Percentiles rank a stretch among this genome's conserved stretches.
These are phyloP conservation scores for Amazona guildingii DNA, from an alignment of 2,113 vertebrate genomes.

Conservation along the genomic window DNA sequence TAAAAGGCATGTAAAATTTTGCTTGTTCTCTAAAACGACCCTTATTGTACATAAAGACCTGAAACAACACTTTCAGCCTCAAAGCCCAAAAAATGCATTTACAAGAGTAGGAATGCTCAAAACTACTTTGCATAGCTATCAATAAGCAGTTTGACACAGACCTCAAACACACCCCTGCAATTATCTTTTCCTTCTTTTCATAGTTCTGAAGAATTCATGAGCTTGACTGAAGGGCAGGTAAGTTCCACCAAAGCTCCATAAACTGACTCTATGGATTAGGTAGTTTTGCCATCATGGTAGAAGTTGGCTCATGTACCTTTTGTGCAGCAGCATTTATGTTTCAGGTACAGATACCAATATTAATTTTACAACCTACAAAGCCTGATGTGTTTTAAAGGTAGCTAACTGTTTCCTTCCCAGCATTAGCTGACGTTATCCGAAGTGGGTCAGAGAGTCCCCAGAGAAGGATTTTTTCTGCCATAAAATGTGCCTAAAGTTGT, in stretches of 20 bases:
- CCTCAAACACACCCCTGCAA: not conserved
- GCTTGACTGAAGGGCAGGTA: not conserved
- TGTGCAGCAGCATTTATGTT: not conserved
- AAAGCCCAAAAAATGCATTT: not conserved
- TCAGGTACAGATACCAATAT: not conserved
- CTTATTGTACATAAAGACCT: not conserved
- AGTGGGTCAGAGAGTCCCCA: not conserved
- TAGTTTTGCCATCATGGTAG: not conserved
- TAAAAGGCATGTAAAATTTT: not conserved
- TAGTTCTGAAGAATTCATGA: not conserved
- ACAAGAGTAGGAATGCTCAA: not conserved
- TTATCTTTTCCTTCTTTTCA: not conserved
- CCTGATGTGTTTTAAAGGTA: not conserved
- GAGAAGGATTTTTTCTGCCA: not conserved
- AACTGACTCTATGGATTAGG: not conserved
- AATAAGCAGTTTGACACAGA: not conserved
- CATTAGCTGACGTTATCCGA: rapidly evolving
- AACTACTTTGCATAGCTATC: not conserved
- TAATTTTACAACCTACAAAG: not conserved
- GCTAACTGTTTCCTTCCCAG: not conserved
- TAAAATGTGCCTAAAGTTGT: not conserved
- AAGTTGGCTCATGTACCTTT: not conserved
- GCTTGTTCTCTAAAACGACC: not conserved
- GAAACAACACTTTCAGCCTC: not conserved
- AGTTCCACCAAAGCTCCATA: not conserved